Evolutionary conservation across 2,113 vertebrate genomes (phyloP).

Genomic region (Tenrec ecaudatus): DNA sequence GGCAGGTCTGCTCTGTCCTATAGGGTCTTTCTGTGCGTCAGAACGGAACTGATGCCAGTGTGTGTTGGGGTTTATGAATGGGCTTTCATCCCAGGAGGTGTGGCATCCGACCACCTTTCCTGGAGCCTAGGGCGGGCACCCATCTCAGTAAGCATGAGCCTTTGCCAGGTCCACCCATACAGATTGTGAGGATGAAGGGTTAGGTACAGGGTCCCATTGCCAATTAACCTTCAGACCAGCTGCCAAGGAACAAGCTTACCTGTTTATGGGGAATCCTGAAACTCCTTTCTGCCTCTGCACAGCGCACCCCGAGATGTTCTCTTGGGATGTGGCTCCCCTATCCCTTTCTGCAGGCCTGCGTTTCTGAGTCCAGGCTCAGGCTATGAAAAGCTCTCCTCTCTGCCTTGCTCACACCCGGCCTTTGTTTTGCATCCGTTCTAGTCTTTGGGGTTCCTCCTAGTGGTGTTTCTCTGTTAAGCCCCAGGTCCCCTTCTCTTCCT

Average conservation of each 20-base stretch:
- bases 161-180: background rate
- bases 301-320: background rate
- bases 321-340: background rate
- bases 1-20: too few species aligned
- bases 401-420: background rate
- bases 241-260: background rate
- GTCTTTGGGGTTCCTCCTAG: background rate
- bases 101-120: background rate
- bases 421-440: background rate
- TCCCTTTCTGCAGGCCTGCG: background rate
- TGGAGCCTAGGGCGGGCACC: background rate
- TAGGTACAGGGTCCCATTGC: background rate
- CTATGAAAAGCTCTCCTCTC: background rate
- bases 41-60: too few species aligned
- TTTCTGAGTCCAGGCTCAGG: background rate
- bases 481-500: background rate
- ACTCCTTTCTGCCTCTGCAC: background rate
- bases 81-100: background rate
- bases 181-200: background rate
- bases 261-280: background rate
- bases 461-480: background rate
- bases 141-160: background rate
- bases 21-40: too few species aligned
- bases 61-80: too few species aligned
- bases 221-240: background rate